Percentiles rank a stretch among this genome's conserved stretches.
These are phyloP conservation scores for Rhopalosiphum maidis DNA, from an alignment of 1,140 invertebrate genomes.

Conservation along the genomic window DNA sequence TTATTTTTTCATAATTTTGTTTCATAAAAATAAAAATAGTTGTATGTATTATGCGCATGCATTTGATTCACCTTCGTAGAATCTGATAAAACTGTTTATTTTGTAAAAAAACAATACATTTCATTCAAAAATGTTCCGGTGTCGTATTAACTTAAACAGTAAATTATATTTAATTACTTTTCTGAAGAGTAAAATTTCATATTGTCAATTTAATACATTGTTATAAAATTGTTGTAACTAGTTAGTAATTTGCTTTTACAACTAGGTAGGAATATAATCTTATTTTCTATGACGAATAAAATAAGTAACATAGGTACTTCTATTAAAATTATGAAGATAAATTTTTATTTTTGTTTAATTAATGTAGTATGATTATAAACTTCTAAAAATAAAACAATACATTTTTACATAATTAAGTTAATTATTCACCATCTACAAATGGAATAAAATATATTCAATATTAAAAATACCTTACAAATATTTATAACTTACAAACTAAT, in stretches of 20 bases:
- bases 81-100: constrained; percentile 1
- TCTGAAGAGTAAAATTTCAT: not conserved
- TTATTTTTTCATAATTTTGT: not conserved
- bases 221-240: not conserved
- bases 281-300: not conserved
- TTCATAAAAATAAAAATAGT: not conserved
- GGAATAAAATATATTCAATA: not conserved
- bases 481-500: not conserved
- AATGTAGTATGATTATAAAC: not conserved
- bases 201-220: not conserved
- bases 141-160: not conserved
- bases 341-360: not conserved
- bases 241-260: not conserved
- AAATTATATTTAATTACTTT: constrained; percentile 24
- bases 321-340: not conserved
- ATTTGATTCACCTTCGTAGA: not conserved
- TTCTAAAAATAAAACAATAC: not conserved
- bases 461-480: not conserved
- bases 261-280: not conserved
- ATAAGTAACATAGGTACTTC: not conserved
- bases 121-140: not conserved
- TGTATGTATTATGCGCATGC: not conserved
- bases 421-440: too few species aligned
- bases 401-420: too few species aligned
- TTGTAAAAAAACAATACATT: not conserved